Percentiles rank a stretch among this genome's conserved stretches.
Conservation (phyloP, 2,797 vertebrate genomes). For the Euthynnus affinis region DNA sequence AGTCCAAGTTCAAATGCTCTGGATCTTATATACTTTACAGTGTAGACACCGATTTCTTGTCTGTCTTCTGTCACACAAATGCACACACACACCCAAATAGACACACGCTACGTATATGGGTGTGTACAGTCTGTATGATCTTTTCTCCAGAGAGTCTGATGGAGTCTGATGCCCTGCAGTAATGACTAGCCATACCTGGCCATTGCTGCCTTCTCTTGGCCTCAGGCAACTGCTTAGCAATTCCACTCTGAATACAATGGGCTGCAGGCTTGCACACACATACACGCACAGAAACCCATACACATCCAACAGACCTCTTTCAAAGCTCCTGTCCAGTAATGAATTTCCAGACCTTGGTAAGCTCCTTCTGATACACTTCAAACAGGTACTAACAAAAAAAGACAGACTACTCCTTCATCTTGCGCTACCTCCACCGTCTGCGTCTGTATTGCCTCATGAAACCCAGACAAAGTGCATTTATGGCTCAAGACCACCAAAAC, state of each 20-base stretch:
- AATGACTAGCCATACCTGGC: slow-evolving; percentile 83
- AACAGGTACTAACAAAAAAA: slow-evolving; percentile 82
- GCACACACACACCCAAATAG: slow-evolving; percentile 41
- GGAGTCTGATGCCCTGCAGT: slow-evolving; percentile 85
- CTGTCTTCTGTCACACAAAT: slow-evolving; percentile 64
- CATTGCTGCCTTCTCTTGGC: slow-evolving; percentile 83
- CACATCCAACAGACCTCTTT: slow-evolving; percentile 76
- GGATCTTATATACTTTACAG: slow-evolving; percentile 42
- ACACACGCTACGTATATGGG: slow-evolving; percentile 68
- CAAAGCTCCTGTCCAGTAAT: slow-evolving; percentile 86
- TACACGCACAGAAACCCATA: slow-evolving; percentile 38
- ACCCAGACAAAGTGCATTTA: slow-evolving; percentile 63
- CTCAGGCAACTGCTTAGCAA: slow-evolving; percentile 88
- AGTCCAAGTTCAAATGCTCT: slow-evolving; percentile 48
- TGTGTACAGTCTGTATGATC: slow-evolving; percentile 76
- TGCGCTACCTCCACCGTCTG: slow-evolving; percentile 66
- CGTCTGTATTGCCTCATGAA: slow-evolving; percentile 60
- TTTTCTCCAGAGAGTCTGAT: slow-evolving; percentile 84
- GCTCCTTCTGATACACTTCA: slow-evolving; percentile 87
- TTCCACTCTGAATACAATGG: slow-evolving; percentile 87
- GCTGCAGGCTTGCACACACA: slow-evolving; percentile 59
- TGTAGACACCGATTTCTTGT: slow-evolving; percentile 38
- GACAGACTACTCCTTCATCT: slow-evolving; percentile 74
- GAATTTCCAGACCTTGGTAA: slow-evolving; percentile 88
- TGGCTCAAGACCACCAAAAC: slow-evolving; percentile 64